Evolutionary conservation across 2,797 vertebrate species (phyloP), one percentile per base, ranked within the genome.

Genomic region (Smutsia temminckii): DNA sequence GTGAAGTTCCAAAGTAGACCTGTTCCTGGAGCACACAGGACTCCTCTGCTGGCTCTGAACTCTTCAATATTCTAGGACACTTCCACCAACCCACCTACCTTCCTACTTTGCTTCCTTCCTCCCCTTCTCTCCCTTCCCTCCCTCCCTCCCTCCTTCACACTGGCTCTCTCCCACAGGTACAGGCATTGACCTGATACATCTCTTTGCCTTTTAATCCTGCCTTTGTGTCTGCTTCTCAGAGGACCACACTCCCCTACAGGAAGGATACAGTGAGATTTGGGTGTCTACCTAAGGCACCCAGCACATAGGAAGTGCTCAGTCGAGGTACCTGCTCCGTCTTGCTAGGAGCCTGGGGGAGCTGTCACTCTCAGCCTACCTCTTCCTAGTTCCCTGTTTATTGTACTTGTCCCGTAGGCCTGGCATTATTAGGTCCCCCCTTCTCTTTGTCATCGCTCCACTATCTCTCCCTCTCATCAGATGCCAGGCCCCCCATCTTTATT

Each of bases 221-320:
- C 69, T 91, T 72, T 42, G n/a, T 16, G 8, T 49, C 42, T 89
- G 49, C 78, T 79, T 84, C 46, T 57, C 25, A 17, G 71, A 69
- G 51, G 64, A 27, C 55, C 59, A 29, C 18, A 46, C 16, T 66
- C 16, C 57, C 57, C 69, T 42, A 12, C 29, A 78, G 85, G 71
- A 88, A 84, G 25, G 17, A 34, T 23, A 64, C 57, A n/a, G 23
- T 32, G 55, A 75, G 72, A 34, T 17, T 77, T 25, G 23, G 51
- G n/a, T 14, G 6, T 59, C 49, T 89, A 13, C 13, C 27, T 29
- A 16, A 57, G 40, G 61, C 25, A 25, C 51, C 46, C 57, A 29
- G n/a, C 34, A n/a, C 66, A 6, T 25, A 10, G 55, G n/a, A 79
- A 4, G 17, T 0, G 0, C 46, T 9, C 71, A 3, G 21, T 37